Evolutionary conservation across 2,113 vertebrate species (phyloP).

Genomic region (Elachura formosa): DNA sequence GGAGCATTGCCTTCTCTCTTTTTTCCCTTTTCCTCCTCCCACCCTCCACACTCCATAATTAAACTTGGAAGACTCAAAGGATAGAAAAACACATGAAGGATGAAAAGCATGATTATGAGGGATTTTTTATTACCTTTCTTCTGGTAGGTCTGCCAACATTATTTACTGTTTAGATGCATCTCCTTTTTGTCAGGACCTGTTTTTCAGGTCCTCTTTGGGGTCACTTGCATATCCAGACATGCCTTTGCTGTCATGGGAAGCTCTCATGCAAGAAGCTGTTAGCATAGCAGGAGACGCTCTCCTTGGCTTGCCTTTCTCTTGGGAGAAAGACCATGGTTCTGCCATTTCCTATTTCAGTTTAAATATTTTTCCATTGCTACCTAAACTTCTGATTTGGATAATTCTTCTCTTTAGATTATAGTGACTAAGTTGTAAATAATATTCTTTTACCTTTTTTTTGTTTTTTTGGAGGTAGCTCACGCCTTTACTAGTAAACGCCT

Average conservation of each 20-base stretch:
- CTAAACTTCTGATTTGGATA: not conserved
- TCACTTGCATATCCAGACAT: conserved; percentile 9
- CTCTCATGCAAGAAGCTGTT: not conserved
- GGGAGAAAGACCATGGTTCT: not conserved
- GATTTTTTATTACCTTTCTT: not conserved
- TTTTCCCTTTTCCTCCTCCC: not conserved
- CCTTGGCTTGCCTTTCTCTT: not conserved
- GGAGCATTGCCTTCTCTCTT: not conserved
- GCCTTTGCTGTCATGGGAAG: not conserved
- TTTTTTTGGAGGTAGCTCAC: not conserved
- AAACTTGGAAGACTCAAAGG: not conserved
- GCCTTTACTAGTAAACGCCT: not conserved
- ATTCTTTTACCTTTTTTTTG: not conserved
- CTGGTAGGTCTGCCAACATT: not conserved
- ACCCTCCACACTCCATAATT: not conserved
- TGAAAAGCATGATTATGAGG: not conserved
- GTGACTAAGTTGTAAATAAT: not conserved
- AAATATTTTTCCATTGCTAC: not conserved
- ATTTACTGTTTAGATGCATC: conserved; percentile 40
- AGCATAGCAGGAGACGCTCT: not conserved
- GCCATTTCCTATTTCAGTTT: not conserved
- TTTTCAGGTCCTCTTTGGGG: conserved; percentile 41
- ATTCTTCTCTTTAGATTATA: not conserved
- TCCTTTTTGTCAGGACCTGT: conserved; percentile 18
- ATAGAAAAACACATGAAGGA: not conserved